Evolutionary conservation across 2,797 vertebrate species (phyloP).

Genomic region (Rhadinocentrus ornatus): DNA sequence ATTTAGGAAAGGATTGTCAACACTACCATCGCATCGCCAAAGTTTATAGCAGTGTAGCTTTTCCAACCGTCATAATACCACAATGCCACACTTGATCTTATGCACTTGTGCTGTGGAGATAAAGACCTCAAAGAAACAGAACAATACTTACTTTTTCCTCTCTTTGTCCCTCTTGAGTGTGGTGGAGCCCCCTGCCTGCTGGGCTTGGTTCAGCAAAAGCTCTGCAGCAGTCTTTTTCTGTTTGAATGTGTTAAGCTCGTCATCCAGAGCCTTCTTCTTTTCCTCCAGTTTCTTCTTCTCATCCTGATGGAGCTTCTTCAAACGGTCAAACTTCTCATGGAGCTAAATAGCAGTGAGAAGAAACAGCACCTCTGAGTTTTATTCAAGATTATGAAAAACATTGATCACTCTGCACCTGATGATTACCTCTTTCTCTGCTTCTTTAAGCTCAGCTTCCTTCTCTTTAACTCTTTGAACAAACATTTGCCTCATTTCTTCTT

Average conservation of each 20-base stretch:
- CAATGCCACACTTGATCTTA: background rate
- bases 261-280: constrained; percentile 94
- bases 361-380: background rate
- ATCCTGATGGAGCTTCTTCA: constrained; percentile 98
- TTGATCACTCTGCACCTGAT: background rate
- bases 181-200: constrained; percentile 96
- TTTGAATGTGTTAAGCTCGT: constrained; percentile 96
- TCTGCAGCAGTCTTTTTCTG: constrained; percentile 97
- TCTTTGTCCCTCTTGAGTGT: constrained; percentile 99
- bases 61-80: background rate
- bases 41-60: constrained; percentile 13
- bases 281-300: constrained; percentile 99
- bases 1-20: constrained; percentile 6
- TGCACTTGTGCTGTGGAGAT: constrained; percentile 23
- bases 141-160: constrained; percentile 97
- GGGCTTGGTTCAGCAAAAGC: constrained; percentile 93
- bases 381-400: background rate
- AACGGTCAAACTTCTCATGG: constrained; percentile 97
- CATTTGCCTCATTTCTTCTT: constrained; percentile 99
- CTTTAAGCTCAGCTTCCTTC: constrained; percentile 97
- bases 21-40: background rate
- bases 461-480: constrained; percentile 99
- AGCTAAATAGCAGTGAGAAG: constrained; percentile 77
- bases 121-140: constrained; percentile 33
- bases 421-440: constrained; percentile 96